Percentiles rank a stretch among this genome's conserved stretches.
Evolutionary conservation across 2,797 vertebrate genomes (phyloP).

Genomic region (Halcyon leucocephala): DNA sequence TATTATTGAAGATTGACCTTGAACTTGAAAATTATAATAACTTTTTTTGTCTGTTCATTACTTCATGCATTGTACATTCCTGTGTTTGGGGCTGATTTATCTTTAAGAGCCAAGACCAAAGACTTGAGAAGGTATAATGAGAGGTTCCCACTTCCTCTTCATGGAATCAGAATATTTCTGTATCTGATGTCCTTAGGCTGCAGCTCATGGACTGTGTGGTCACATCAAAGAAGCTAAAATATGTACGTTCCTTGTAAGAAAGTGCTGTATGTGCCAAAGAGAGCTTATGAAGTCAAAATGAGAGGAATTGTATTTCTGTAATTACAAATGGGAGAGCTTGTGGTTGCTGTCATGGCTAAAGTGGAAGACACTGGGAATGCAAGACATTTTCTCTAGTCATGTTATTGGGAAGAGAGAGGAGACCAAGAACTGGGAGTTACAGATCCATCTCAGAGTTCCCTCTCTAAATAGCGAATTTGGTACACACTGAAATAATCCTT

Average conservation of each 20-base stretch:
- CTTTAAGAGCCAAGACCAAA: background rate
- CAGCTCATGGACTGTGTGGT: background rate
- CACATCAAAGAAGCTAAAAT: background rate
- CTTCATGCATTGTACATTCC: background rate
- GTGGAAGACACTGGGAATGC: background rate
- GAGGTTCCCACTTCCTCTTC: background rate
- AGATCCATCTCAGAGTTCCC: background rate
- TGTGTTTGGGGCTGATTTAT: background rate
- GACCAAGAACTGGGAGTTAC: background rate
- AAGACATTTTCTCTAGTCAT: background rate
- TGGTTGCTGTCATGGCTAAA: background rate
- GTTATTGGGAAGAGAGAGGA: background rate
- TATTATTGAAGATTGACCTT: background rate
- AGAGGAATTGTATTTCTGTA: background rate
- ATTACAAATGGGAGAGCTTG: background rate
- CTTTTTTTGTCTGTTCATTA: background rate
- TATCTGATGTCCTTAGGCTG: background rate
- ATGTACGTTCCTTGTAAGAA: background rate
- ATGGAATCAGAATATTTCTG: background rate
- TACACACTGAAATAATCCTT: background rate
- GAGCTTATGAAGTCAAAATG: background rate
- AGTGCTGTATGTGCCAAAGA: background rate
- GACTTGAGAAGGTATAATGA: background rate
- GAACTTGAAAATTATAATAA: slow-evolving; percentile 4
- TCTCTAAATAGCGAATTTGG: background rate